phyloP scores from a whole-genome alignment of 2,797 vertebrate genomes.

The Avahi laniger region DNA sequence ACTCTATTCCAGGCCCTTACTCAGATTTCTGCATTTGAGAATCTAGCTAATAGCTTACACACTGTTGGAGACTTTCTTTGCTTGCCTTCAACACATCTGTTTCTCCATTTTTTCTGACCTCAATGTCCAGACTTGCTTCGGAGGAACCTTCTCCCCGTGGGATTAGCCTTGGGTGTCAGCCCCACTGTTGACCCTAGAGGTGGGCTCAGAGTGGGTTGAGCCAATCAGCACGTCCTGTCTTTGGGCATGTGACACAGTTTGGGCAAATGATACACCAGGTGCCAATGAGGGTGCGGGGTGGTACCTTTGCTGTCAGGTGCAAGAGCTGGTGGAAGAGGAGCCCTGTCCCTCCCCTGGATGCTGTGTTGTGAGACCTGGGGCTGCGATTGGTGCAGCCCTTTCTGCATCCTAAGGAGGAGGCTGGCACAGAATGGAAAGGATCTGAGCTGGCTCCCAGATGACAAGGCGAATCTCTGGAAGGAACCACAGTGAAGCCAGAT shows the following conservation, averaged over 20 bases:
- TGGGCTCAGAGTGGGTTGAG: neutral
- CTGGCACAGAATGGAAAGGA: neutral
- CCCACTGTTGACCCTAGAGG: neutral
- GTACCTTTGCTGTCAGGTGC: accelerated
- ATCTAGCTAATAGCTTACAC: neutral
- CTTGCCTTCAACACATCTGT: neutral
- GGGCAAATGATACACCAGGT: neutral
- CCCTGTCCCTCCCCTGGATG: neutral
- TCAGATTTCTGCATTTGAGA: neutral
- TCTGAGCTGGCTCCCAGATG: neutral
- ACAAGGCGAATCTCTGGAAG: neutral
- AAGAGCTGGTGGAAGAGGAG: neutral
- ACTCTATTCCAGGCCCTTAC: neutral
- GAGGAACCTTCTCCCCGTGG: too few species aligned
- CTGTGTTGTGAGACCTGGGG: neutral
- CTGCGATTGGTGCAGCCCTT: neutral
- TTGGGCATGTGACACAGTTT: neutral
- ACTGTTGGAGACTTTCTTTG: neutral
- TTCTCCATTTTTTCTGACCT: neutral
- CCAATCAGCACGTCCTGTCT: neutral
- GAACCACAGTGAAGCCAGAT: neutral
- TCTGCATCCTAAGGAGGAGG: neutral
- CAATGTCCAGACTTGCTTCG: neutral
- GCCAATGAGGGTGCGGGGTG: accelerated
- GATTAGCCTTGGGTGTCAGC: neutral